These are phyloP conservation scores for Malurus melanocephalus DNA, from an alignment of 2,113 vertebrate genomes.

Conservation along the genomic window DNA sequence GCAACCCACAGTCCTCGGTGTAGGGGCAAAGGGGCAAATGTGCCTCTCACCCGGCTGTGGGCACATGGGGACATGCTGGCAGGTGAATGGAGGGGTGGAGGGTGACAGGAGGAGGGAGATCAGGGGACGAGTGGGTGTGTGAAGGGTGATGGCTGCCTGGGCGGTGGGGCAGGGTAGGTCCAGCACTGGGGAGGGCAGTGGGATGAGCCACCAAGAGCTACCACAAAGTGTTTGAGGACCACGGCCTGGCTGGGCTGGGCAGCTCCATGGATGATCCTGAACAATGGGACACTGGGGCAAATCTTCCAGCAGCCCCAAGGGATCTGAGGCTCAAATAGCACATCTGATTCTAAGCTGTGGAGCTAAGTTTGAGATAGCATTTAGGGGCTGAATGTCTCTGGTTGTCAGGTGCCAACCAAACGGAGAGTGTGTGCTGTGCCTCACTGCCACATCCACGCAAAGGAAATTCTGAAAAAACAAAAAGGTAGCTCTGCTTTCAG, in stretches of 20 bases:
- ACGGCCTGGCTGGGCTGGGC: neutral
- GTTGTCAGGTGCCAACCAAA: neutral
- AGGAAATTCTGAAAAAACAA: neutral
- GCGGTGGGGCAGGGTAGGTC: neutral
- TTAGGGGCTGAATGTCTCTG: neutral
- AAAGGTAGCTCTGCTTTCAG: neutral
- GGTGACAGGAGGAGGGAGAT: too few relatives aligned
- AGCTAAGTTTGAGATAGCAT: neutral
- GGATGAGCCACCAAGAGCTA: neutral
- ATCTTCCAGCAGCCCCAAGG: neutral
- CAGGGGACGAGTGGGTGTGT: neutral
- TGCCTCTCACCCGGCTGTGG: neutral
- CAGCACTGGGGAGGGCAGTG: rapidly evolving
- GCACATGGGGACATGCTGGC: neutral
- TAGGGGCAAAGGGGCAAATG: too few relatives aligned
- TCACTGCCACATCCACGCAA: neutral
- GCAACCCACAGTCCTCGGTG: rapidly evolving
- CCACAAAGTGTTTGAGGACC: neutral
- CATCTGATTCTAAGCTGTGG: neutral
- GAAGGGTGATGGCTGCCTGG: neutral
- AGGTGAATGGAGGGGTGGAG: too few relatives aligned
- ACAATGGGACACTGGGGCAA: neutral
- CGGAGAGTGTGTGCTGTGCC: neutral
- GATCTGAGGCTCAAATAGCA: neutral
- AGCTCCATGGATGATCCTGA: neutral